Base-by-base conservation (phyloP, 30 jellyfish, hydroid and myxozoan species). In the Aurelia sp. region DNA sequence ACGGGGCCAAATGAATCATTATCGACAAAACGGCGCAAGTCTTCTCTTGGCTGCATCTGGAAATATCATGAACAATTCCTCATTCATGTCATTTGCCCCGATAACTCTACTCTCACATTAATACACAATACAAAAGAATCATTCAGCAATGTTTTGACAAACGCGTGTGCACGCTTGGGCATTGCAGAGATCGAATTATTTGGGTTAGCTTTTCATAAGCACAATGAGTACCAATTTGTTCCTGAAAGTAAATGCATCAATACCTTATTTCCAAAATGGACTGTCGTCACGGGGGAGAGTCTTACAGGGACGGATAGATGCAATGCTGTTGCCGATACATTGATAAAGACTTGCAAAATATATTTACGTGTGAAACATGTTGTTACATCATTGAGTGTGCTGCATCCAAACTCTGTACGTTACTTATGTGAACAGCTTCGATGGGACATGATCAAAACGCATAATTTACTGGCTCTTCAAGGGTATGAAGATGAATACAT, bases 151-250 rank as follows among this genome's bases (percentile, higher is more conserved):
- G 94, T 73, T 33, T 27, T 73, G 60, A 57, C 84, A 4, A 85
- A 77, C 74, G 92, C 81, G 6, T 82, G 92, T 55, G 82, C 92
- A 6, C 85, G 92, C 22, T 66, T 82, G 50, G 92, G 92, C 2
- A 82, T 82, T 33, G 31, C 53, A 11, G 86, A 82, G 72, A 67
- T 71, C 13, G 86, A 69, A 18, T 19, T 82, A 27, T 82, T 82
- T 55, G 78, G 86, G 16, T 27, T 82, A 21, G 92, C 92, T 22
- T 13, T 71, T 52, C 62, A 33, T 78, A 82, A 72, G 13, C n/a
- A 82, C 80, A 82, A 82, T 50, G 92, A 82, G 48, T 82, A 52
- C 47, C 78, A 74, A 31, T 58, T 82, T 16, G 48, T 69, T 12
- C 73, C 57, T 15, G 92, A 69, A 7, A 40, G 50, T 69, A 82